Evolutionary conservation across 2,797 vertebrate genomes (phyloP), one percentile per base, ranked within the genome.

Genomic region (Poecilia picta): DNA sequence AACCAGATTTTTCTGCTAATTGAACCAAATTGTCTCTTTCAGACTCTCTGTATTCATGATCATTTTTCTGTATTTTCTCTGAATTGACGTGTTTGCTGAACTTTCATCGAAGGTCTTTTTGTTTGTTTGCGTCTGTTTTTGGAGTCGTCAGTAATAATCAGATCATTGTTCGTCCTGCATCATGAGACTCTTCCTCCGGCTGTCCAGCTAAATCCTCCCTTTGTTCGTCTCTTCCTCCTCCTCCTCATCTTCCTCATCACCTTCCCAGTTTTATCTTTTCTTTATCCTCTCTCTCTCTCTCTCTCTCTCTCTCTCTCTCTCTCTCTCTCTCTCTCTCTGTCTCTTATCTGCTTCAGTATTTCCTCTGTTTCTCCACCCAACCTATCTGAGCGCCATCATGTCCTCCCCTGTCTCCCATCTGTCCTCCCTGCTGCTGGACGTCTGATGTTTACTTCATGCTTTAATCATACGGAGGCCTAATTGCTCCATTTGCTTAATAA

Each of bases 381-480:
- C 80, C 33, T 1, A 77, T 70, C 53, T 62, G 75, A 39, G 59
- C 76, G 53, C 41, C 73, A 80, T 91, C 87, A 90, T 89, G 88
- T 79, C 68, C 88, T 77, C 59, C 75, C 57, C 78, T 68, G 51
- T 62, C 68, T 83, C 77, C 75, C 78, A 33, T 73, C 57, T 57
- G 49, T 72, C 62, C 66, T 68, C 18, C 66, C 73, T 53, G 71
- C 75, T 74, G 25, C 33, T 62, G 78, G 72, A 72, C 53, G 59
- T 51, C 79, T 70, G 15, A 25, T 81, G 95, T 96, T 95, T 96
- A 95, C 89, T 90, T 87, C 70, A 79, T 74, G 80, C 83, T 85
- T 95, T 93, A 92, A 94, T 94, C 92, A 5, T 83, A 82, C 55
- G 8, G 51, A 33, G 68, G 81, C 78, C 83, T 94, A 95, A 96